phyloP scores from a whole-genome alignment of 2,888 invertebrate species.

The Horisme vitalbata region DNA sequence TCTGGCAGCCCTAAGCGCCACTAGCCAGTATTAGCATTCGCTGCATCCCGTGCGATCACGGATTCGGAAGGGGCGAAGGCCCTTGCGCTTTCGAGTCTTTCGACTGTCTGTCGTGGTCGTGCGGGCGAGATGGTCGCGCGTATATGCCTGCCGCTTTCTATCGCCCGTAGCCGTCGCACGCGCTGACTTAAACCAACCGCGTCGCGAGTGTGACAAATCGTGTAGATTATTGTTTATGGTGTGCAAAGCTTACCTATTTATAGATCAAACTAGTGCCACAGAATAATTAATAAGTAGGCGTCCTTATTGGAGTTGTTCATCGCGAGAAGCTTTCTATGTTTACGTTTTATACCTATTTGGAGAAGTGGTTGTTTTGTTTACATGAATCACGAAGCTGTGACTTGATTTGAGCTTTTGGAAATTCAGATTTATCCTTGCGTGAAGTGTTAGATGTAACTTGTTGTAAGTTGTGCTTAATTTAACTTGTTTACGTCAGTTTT shows the following conservation, averaged over 20 bases:
- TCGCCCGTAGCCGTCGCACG: conserved; percentile 45
- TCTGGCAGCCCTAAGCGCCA: conserved; percentile 46
- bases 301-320: conserved; percentile 58
- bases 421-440: conserved; percentile 43
- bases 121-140: conserved; percentile 72
- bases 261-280: conserved; percentile 39
- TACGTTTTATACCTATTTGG: conserved; percentile 62
- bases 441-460: conserved; percentile 29
- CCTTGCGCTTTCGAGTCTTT: conserved; percentile 65
- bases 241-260: conserved; percentile 66
- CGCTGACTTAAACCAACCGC: conserved; percentile 45
- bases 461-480: conserved; percentile 21
- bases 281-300: conserved; percentile 19
- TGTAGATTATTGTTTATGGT: conserved; percentile 67
- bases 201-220: conserved; percentile 62
- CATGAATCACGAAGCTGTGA: conserved; percentile 63
- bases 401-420: conserved; percentile 53
- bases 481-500: conserved; percentile 18
- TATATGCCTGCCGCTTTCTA: conserved; percentile 57
- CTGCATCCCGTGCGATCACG: conserved; percentile 78
- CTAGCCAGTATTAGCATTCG: conserved; percentile 61
- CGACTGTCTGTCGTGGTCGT: conserved; percentile 74
- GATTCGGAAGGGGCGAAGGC: conserved; percentile 79
- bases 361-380: conserved; percentile 67
- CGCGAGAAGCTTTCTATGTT: conserved; percentile 60